phyloP scores from a whole-genome alignment of 2,888 invertebrate genomes.

The Ectobius pallidus region DNA sequence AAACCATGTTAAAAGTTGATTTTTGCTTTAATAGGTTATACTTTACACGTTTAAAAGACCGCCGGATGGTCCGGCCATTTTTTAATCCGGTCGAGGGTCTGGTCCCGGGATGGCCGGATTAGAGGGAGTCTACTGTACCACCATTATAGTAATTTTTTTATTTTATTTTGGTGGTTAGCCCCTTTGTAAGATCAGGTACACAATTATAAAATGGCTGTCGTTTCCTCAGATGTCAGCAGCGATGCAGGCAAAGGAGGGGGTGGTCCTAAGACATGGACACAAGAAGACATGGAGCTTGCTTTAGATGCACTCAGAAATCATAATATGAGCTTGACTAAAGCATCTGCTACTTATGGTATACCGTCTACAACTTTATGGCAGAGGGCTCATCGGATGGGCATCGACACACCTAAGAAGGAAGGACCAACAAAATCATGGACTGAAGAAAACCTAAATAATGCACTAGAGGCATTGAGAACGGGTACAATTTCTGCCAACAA shows the following conservation, averaged over 20 bases:
- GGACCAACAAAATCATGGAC: conserved; percentile 88
- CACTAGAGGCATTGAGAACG: conserved; percentile 80
- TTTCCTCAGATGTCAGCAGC: conserved; percentile 39
- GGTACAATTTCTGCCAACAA: conserved; percentile 90
- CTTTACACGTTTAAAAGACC: no score
- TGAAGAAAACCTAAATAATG: conserved; percentile 80
- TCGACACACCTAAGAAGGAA: conserved; percentile 91
- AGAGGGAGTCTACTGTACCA: no score
- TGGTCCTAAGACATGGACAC: conserved; percentile 86
- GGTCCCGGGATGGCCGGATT: no score
- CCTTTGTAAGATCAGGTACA: no score
- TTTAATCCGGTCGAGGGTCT: no score
- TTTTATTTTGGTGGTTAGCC: no score
- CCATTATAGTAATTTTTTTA: no score
- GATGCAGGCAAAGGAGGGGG: conserved; percentile 49
- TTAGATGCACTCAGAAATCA: conserved; percentile 84
- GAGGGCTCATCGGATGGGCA: conserved; percentile 85
- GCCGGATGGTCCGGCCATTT: no score
- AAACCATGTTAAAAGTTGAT: no score
- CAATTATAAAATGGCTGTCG: no score
- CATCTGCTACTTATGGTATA: conserved; percentile 84
- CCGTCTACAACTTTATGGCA: conserved; percentile 93
- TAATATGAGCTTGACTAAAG: conserved; percentile 89
- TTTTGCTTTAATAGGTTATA: no score
- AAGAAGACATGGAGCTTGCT: conserved; percentile 88